Percentiles rank a stretch among this genome's conserved stretches.
phyloP scores from a whole-genome alignment of 2,888 invertebrate genomes.

The Scotopteryx bipunctaria region DNA sequence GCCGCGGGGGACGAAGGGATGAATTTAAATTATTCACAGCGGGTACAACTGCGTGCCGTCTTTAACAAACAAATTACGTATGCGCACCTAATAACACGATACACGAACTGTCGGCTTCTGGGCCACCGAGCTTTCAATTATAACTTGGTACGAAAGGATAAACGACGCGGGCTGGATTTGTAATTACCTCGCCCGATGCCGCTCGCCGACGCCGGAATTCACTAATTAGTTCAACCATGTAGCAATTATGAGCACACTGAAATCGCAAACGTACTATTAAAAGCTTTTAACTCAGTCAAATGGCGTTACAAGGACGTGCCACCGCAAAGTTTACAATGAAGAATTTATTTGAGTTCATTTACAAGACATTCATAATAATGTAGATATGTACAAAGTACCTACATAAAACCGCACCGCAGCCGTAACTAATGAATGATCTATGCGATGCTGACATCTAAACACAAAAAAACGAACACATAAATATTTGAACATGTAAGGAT shows the following conservation, averaged over 20 bases:
- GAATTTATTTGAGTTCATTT: constrained; percentile 4
- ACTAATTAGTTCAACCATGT: constrained; percentile 64
- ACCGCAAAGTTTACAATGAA: not conserved
- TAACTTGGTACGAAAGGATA: constrained; percentile 66
- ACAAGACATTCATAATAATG: too few species aligned
- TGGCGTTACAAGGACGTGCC: constrained; percentile 16
- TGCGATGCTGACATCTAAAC: constrained; percentile 17
- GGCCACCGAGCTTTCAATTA: constrained; percentile 77
- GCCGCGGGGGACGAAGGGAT: constrained; percentile 60
- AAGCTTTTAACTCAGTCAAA: constrained; percentile 49
- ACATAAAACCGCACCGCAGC: constrained; percentile 28
- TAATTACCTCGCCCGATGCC: constrained; percentile 65
- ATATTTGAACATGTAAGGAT: constrained; percentile 20
- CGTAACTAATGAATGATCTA: constrained; percentile 25
- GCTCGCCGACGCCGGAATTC: constrained; percentile 49
- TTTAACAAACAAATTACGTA: constrained; percentile 83
- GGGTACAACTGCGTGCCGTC: constrained; percentile 81
- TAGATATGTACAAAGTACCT: too few species aligned
- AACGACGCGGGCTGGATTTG: constrained; percentile 66
- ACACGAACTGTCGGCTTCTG: constrained; percentile 68
- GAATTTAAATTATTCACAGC: constrained; percentile 83
- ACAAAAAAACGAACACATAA: constrained; percentile 22
- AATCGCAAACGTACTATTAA: constrained; percentile 54
- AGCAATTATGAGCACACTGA: constrained; percentile 61
- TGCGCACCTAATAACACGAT: constrained; percentile 80